A percentile compares a stretch with the other conserved stretches of the same genome.
These are phyloP conservation scores for Leptobrachium ailaonicum DNA, from an alignment of 2,113 vertebrate genomes.

Conservation along the genomic window DNA sequence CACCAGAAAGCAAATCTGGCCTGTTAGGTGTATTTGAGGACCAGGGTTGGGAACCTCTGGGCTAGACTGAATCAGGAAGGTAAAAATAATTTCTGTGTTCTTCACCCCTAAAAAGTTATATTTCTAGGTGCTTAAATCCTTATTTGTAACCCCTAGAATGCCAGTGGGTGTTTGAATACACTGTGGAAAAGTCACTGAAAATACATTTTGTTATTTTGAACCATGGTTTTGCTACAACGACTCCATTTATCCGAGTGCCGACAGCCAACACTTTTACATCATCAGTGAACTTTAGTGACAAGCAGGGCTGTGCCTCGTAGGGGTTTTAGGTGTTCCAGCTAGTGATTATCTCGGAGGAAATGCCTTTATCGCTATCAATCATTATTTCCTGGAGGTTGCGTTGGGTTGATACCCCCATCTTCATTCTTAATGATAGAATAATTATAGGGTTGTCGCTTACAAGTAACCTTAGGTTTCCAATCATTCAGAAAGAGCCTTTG, in stretches of 20 bases:
- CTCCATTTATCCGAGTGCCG: background rate
- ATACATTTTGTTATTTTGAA: too few species aligned
- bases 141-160: too few species aligned
- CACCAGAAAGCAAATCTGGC: too few species aligned
- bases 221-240: too few species aligned
- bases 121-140: too few species aligned
- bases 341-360: conserved; percentile 45
- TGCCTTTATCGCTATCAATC: conserved; percentile 37
- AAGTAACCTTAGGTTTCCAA: conserved; percentile 41
- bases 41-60: too few species aligned
- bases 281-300: conserved; percentile 33
- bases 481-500: conserved; percentile 5
- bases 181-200: too few species aligned
- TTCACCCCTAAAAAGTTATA: too few species aligned
- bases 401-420: conserved; percentile 22
- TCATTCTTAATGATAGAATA: background rate
- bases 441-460: conserved; percentile 42
- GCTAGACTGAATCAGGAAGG: too few species aligned
- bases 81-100: too few species aligned
- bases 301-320: background rate
- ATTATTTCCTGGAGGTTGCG: conserved; percentile 33
- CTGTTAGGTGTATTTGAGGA: too few species aligned
- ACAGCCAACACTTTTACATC: conserved; percentile 16
- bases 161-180: too few species aligned
- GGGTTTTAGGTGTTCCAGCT: conserved; percentile 24